Conservation (phyloP, 2,113 vertebrate genomes). For the Lipotes vexillifer region DNA sequence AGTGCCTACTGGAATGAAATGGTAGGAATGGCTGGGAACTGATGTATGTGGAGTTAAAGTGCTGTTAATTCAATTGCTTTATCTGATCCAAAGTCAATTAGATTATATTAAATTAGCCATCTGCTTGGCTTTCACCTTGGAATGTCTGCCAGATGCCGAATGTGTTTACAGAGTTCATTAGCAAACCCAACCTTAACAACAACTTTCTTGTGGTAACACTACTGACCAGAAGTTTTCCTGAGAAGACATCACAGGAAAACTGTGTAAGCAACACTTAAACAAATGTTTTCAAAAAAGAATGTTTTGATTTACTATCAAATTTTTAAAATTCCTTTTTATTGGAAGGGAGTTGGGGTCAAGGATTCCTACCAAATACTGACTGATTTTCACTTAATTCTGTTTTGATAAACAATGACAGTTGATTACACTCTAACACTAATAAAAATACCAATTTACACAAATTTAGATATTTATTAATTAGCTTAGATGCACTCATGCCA, state of each 20-base stretch:
- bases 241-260: neutral
- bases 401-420: neutral
- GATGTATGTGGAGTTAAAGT: constrained; percentile 77
- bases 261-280: neutral
- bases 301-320: neutral
- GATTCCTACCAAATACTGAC: neutral
- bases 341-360: neutral
- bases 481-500: neutral
- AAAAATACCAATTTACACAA: neutral
- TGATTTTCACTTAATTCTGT: neutral
- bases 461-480: constrained; percentile 1
- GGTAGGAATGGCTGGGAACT: constrained; percentile 74
- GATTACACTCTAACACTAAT: neutral
- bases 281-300: neutral
- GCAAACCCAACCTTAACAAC: constrained; percentile 74
- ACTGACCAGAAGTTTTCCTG: constrained; percentile 64
- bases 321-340: neutral
- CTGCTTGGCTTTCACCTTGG: constrained; percentile 87
- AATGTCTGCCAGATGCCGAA: constrained; percentile 86
- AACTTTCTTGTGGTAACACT: constrained; percentile 62
- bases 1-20: constrained; percentile 71
- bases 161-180: constrained; percentile 81
- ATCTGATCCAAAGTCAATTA: constrained; percentile 85
- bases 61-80: constrained; percentile 82
- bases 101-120: constrained; percentile 87